Evolutionary conservation across 2,888 invertebrate species (phyloP).

Genomic region (Chirona hameri): DNA sequence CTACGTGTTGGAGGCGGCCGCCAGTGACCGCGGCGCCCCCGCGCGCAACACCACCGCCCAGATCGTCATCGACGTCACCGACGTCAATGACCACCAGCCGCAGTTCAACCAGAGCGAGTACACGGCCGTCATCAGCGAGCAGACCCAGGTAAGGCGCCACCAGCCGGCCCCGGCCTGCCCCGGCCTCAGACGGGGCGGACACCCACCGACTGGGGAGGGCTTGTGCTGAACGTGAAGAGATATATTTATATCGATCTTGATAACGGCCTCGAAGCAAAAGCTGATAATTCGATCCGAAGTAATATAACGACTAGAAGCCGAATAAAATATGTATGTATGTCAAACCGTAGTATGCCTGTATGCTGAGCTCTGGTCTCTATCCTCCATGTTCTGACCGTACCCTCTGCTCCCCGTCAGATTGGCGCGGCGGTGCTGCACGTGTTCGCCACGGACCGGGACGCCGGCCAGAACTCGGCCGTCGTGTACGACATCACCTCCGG

Average conservation of each 20-base stretch:
- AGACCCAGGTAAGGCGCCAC: constrained; percentile 52
- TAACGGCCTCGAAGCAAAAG: too few species aligned
- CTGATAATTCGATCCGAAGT: constrained; percentile 42
- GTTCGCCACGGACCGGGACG: constrained; percentile 71
- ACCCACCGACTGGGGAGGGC: too few species aligned
- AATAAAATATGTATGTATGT: too few species aligned
- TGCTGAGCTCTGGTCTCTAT: too few species aligned
- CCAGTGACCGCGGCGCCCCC: constrained; percentile 80
- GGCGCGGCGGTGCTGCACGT: constrained; percentile 68
- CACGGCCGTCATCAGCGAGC: constrained; percentile 70
- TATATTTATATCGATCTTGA: too few species aligned
- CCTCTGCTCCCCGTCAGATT: constrained; percentile 48
- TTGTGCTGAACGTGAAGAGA: too few species aligned
- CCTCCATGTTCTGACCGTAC: too few species aligned
- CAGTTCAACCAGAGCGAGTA: constrained; percentile 66
- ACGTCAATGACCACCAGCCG: constrained; percentile 85
- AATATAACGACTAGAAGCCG: too few species aligned
- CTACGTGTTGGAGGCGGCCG: constrained; percentile 77
- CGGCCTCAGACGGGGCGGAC: too few species aligned
- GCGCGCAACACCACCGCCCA: constrained; percentile 60
- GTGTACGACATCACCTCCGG: constrained; percentile 85
- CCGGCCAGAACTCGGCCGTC: constrained; percentile 67
- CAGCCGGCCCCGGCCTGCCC: too few species aligned
- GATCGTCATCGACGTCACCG: constrained; percentile 68
- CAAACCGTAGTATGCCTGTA: too few species aligned